Conservation (phyloP, 2,797 vertebrate genomes). For the Vipera latastei region DNA sequence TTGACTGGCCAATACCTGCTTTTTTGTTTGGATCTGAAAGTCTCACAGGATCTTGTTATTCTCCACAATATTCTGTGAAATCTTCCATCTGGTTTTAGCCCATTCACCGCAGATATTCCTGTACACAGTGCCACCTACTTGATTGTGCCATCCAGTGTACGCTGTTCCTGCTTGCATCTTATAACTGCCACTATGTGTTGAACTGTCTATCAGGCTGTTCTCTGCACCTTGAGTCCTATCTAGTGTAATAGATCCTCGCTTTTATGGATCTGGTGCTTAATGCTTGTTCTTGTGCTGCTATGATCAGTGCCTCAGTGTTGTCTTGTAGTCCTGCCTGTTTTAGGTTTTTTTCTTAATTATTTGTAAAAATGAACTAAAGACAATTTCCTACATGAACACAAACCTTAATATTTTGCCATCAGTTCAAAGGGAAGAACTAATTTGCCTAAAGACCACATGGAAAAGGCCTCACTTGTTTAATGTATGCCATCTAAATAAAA, state of each 20-base stretch:
- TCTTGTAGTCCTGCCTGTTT: background rate
- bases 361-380: background rate
- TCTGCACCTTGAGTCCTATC: background rate
- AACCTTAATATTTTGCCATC: background rate
- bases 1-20: too few relatives aligned
- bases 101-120: background rate
- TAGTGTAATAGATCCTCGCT: background rate
- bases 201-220: background rate
- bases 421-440: background rate
- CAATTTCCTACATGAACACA: background rate
- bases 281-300: background rate
- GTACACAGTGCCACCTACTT: background rate
- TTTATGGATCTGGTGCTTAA: background rate
- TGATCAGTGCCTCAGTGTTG: background rate
- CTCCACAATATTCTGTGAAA: too few relatives aligned
- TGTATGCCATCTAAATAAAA: fast-evolving
- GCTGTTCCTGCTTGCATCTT: background rate
- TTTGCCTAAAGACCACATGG: background rate
- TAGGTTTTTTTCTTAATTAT: background rate
- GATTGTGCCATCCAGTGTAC: background rate
- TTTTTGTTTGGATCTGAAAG: too few relatives aligned
- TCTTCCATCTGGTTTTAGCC: too few relatives aligned
- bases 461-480: background rate
- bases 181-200: background rate
- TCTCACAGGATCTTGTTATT: too few relatives aligned